These are phyloP conservation scores for Protonibea diacanthus DNA, from an alignment of 2,797 vertebrate genomes.

Conservation along the genomic window DNA sequence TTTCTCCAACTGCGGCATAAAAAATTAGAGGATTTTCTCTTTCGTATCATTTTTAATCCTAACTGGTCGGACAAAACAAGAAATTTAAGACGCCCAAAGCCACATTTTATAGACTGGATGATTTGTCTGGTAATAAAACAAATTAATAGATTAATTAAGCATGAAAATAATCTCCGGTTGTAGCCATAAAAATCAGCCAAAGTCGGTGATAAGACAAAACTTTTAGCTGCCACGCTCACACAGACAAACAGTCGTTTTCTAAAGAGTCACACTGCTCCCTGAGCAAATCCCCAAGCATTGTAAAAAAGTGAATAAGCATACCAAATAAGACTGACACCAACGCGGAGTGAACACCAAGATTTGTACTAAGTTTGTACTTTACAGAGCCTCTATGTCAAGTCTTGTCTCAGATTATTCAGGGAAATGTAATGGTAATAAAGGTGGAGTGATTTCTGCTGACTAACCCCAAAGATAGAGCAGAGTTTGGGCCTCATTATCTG, in stretches of 20 bases:
- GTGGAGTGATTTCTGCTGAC: slow-evolving; percentile 14
- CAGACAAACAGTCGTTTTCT: slow-evolving; percentile 16
- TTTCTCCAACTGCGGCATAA: neutral
- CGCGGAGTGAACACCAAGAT: neutral
- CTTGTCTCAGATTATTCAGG: neutral
- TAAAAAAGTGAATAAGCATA: slow-evolving; percentile 11
- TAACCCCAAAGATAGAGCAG: neutral
- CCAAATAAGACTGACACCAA: neutral
- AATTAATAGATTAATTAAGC: neutral
- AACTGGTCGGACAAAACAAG: neutral
- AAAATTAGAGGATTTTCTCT: neutral
- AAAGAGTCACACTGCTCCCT: slow-evolving; percentile 8
- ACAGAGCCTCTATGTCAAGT: neutral
- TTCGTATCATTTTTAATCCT: slow-evolving; percentile 4
- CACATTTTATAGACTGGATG: neutral
- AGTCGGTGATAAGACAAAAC: neutral
- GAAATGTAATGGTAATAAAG: neutral
- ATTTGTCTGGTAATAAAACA: too few relatives aligned
- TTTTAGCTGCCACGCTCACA: neutral
- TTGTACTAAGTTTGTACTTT: neutral
- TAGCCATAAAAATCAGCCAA: neutral
- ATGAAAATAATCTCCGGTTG: neutral
- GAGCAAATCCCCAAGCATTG: slow-evolving; percentile 19
- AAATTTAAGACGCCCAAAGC: neutral
- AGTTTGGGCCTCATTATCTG: slow-evolving; percentile 8